phyloP scores from a whole-genome alignment of 2,888 invertebrate species.

The Nezara viridula region DNA sequence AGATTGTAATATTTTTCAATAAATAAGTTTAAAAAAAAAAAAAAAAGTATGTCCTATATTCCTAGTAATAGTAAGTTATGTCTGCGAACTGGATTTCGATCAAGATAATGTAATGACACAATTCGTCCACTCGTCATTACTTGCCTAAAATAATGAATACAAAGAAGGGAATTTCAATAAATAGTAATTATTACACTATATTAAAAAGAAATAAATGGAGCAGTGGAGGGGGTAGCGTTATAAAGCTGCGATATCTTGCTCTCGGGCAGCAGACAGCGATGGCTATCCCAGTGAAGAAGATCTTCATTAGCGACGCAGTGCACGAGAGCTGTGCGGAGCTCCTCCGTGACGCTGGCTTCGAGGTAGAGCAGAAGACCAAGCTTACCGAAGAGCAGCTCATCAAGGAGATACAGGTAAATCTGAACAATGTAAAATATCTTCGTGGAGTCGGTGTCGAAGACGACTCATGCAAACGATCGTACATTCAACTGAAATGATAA shows the following conservation, averaged over 20 bases:
- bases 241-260: neutral
- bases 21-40: too few species aligned
- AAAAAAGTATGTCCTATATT: too few species aligned
- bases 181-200: neutral
- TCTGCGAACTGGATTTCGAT: too few species aligned
- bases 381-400: conserved; percentile 81
- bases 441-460: neutral
- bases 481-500: neutral
- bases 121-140: too few species aligned
- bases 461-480: neutral
- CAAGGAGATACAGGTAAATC: conserved; percentile 75
- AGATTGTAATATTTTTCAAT: too few species aligned
- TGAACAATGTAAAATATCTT: neutral
- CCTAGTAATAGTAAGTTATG: too few species aligned
- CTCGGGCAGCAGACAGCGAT: conserved; percentile 58
- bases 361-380: conserved; percentile 84
- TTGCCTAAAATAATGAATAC: too few species aligned
- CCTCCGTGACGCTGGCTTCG: conserved; percentile 81
- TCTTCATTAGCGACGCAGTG: conserved; percentile 94
- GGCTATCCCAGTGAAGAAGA: conserved; percentile 78
- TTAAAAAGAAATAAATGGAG: neutral
- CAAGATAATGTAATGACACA: too few species aligned
- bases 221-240: neutral
- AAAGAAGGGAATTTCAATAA: neutral
- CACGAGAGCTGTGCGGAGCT: conserved; percentile 88